Conservation (phyloP, 2,113 vertebrate species). For the Eonycteris spelaea region DNA sequence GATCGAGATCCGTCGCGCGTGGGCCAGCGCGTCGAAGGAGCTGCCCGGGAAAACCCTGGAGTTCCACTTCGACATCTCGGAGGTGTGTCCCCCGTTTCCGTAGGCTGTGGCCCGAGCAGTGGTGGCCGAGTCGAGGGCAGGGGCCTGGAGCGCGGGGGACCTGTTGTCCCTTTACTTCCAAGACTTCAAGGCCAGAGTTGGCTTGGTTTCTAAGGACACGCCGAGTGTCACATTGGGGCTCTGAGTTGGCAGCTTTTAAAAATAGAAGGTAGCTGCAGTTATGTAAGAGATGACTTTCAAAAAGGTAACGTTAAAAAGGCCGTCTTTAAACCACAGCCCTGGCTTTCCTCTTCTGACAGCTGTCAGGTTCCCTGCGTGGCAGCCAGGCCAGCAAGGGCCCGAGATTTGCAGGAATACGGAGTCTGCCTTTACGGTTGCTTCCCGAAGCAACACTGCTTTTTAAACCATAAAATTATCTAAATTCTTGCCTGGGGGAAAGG, state of each 20-base stretch:
- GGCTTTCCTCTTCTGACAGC: background rate
- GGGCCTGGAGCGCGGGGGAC: background rate
- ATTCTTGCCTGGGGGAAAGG: background rate
- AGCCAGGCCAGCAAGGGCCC: background rate
- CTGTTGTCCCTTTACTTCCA: background rate
- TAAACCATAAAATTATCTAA: background rate
- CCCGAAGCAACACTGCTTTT: background rate
- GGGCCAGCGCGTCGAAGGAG: slow-evolving; percentile 96
- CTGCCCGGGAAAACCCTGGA: slow-evolving; percentile 97
- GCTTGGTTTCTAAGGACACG: background rate
- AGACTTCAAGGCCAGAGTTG: background rate
- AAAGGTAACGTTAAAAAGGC: background rate
- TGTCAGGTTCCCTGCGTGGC: background rate
- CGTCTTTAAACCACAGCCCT: background rate
- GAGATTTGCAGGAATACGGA: background rate
- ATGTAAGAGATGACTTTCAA: background rate
- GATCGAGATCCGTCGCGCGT: slow-evolving; percentile 94
- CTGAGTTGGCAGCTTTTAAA: background rate
- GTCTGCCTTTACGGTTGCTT: background rate
- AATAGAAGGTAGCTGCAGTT: slow-evolving; percentile 2
- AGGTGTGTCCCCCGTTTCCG: slow-evolving; percentile 83
- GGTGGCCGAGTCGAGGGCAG: background rate
- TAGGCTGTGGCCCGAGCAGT: background rate
- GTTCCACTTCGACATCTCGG: slow-evolving; percentile 98
- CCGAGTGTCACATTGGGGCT: background rate